These are phyloP conservation scores for Drosophila bipectinata DNA, from an alignment of 1,140 invertebrate species.

Conservation along the genomic window DNA sequence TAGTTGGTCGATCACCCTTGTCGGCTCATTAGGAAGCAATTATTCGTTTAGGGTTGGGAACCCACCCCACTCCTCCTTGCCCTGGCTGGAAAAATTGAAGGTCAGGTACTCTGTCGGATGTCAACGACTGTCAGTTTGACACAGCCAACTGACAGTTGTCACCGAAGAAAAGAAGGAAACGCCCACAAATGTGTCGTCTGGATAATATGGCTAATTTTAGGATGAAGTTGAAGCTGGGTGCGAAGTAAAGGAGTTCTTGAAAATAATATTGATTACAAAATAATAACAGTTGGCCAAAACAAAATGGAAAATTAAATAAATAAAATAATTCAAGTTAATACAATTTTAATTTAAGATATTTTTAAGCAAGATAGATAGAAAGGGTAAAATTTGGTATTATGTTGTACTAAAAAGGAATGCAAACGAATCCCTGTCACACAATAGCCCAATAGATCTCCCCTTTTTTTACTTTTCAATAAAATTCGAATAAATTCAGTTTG, in stretches of 20 bases:
- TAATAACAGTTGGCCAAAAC: background rate
- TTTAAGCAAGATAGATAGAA: background rate
- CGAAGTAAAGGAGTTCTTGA: constrained; percentile 14
- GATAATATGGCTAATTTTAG: constrained; percentile 71
- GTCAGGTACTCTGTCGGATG: constrained; percentile 71
- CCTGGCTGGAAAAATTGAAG: constrained; percentile 49
- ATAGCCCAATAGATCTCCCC: constrained; percentile 17
- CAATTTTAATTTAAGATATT: too few species aligned
- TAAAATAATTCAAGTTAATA: too few species aligned
- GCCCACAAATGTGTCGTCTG: constrained; percentile 70
- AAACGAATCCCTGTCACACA: constrained; percentile 40
- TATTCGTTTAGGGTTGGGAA: constrained; percentile 66
- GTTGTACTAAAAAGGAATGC: background rate
- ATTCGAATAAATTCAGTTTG: constrained; percentile 70
- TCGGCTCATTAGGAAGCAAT: constrained; percentile 77
- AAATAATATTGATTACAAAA: background rate
- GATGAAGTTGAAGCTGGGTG: constrained; percentile 9
- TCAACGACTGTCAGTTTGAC: constrained; percentile 58
- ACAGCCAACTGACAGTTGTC: constrained; percentile 60
- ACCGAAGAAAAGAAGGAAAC: constrained; percentile 44
- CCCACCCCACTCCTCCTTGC: constrained; percentile 45
- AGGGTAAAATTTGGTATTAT: background rate
- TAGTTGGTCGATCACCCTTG: constrained; percentile 5
- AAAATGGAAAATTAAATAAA: too few species aligned
- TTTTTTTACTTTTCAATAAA: constrained; percentile 43